Evolutionary conservation across 1,140 invertebrate genomes (phyloP), one percentile per base, ranked within the genome.

Genomic region (Heliconius hewitsoni): DNA sequence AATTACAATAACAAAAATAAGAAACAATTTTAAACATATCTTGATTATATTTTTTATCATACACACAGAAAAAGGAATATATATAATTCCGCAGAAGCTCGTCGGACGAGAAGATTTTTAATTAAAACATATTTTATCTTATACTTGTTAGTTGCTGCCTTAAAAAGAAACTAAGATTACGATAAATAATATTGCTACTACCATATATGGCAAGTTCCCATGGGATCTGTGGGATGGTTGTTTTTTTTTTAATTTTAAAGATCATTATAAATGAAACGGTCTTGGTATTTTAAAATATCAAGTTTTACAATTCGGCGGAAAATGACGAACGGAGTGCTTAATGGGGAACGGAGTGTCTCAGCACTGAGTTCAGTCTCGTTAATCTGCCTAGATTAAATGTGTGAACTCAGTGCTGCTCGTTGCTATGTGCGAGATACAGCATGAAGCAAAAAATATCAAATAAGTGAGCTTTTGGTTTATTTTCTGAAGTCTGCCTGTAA

Each of bases 151-250:
- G 23, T 66, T 66, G 60, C 60, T 13, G 60, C 9, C 23, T n/a
- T 30, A 66, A 27, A 66, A 66, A 13, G 60, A 27, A 66, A 66
- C 60, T 66, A 66, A 66, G 60, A 66, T 27, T 66, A 66, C 16
- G 60, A 27, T 66, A 66, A 66, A 66, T 66, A n/a, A 23, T 66
- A 66, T n/a, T 16, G 27, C 13, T 57, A 23, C 11, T 13, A 30
- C 27, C 60, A 66, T 66, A 66, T 66, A 66, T 66, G 27, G 60
- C 4, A 4, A 13, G 60, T 66, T 66, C 60, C 60, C 60, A 9
- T 18, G 27, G 60, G 60, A 66, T 66, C 60, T 66, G n/a, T 60
- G n/a, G 23, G 23, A 66, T 66, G 9, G 60, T 30, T 30, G 9
- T 0, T 66, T 30, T 66, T 57, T 60, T 66, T 2, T 66, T 27